These are phyloP conservation scores for Oithona nana DNA, from an alignment of 2,888 invertebrate species.

Conservation along the genomic window DNA sequence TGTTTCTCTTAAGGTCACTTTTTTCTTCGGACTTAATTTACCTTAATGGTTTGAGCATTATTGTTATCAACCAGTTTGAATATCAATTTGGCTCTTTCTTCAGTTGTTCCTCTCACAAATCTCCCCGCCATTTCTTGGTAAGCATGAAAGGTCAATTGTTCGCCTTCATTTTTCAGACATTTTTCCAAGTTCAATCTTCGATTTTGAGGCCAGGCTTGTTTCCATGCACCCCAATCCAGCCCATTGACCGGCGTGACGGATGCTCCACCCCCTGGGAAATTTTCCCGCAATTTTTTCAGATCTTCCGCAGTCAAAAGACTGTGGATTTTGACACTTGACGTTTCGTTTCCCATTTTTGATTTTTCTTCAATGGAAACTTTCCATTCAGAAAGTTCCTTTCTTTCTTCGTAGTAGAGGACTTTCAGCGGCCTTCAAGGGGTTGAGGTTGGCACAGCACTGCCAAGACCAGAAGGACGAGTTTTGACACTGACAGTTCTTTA, in stretches of 20 bases:
- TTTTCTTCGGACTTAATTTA: no score
- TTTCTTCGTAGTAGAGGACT: no score
- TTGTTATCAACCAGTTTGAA: background rate
- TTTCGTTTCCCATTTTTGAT: conserved; percentile 2
- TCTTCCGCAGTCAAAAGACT: background rate
- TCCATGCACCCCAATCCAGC: background rate
- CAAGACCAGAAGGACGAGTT: no score
- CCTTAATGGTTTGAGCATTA: background rate
- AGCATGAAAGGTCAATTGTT: background rate
- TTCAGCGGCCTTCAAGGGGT: no score
- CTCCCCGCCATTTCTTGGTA: conserved; percentile 1
- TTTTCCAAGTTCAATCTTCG: background rate
- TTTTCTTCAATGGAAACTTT: background rate
- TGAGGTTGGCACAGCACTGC: no score
- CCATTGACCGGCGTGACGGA: background rate
- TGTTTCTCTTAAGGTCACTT: no score
- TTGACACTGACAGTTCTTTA: no score
- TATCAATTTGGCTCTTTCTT: background rate
- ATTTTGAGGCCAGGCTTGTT: background rate
- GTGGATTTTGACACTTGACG: background rate
- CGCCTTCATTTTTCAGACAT: background rate
- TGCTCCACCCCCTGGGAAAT: background rate
- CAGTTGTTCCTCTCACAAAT: background rate
- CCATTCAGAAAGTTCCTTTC: no score
- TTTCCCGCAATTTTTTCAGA: background rate